Conservation (phyloP, 1,140 invertebrate species). For the Hestina assimilis region DNA sequence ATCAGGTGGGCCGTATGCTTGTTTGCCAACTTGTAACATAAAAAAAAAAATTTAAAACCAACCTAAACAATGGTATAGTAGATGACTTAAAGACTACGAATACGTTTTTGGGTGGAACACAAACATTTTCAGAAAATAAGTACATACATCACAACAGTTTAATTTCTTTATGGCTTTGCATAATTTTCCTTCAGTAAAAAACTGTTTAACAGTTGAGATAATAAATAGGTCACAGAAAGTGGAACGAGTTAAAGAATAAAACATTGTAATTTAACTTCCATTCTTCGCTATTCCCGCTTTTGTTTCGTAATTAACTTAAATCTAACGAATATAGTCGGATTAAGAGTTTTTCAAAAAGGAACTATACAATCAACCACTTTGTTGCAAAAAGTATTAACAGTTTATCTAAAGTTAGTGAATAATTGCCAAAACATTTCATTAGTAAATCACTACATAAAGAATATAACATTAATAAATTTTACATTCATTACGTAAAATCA, state of each 20-base stretch:
- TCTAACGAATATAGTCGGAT: slow-evolving; percentile 13
- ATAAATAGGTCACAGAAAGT: slow-evolving; percentile 21
- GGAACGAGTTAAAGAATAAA: slow-evolving; percentile 20
- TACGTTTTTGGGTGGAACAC: too few species aligned
- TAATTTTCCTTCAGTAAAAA: slow-evolving; percentile 10
- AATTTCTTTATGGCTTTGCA: background rate
- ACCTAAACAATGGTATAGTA: too few species aligned
- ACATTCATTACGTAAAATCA: background rate
- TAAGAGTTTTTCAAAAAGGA: slow-evolving; percentile 5
- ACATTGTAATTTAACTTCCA: slow-evolving; percentile 22
- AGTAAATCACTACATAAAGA: too few species aligned
- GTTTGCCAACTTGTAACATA: too few species aligned
- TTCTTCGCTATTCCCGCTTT: slow-evolving; percentile 13
- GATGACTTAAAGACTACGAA: too few species aligned
- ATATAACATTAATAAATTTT: too few species aligned
- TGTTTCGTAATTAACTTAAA: slow-evolving; percentile 20
- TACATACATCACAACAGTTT: too few species aligned
- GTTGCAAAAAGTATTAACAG: background rate
- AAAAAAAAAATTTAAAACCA: too few species aligned
- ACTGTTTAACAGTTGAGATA: slow-evolving; percentile 15
- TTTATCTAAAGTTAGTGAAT: background rate
- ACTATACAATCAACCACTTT: background rate
- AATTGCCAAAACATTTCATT: too few species aligned
- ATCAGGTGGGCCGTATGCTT: too few species aligned
- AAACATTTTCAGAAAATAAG: too few species aligned